Evolutionary conservation across 2,888 invertebrate genomes (phyloP).

Genomic region (Trachelus tabidus): DNA sequence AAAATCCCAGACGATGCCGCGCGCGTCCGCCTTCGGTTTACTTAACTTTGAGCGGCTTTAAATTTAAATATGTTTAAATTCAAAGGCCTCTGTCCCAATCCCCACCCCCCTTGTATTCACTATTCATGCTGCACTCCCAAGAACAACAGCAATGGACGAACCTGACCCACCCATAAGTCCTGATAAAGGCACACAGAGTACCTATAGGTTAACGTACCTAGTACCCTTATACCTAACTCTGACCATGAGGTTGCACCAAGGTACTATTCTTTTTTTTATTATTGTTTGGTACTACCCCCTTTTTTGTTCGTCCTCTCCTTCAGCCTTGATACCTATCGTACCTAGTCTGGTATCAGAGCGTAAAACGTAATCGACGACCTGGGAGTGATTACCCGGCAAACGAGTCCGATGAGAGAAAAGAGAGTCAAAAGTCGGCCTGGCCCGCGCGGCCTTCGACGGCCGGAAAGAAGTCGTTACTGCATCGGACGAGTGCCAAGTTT

Average conservation of each 20-base stretch:
- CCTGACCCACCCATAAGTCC: not conserved
- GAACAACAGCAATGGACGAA: not conserved
- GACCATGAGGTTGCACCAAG: not conserved
- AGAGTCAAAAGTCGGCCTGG: not conserved
- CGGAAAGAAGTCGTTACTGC: not conserved
- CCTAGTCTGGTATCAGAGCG: not conserved
- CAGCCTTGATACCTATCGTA: not conserved
- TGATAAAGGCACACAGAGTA: not conserved
- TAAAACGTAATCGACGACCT: not conserved
- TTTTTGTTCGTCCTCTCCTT: too few relatives aligned
- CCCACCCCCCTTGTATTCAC: not conserved
- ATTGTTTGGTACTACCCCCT: too few relatives aligned
- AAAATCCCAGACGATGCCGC: slow-evolving; percentile 25
- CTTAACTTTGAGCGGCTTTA: slow-evolving; percentile 1
- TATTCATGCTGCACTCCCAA: slow-evolving; percentile 1
- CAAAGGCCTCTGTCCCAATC: not conserved
- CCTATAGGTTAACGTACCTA: not conserved
- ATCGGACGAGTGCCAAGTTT: not conserved
- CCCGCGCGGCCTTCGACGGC: not conserved
- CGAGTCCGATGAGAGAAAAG: not conserved
- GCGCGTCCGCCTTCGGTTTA: not conserved
- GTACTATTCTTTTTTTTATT: not conserved
- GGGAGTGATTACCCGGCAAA: not conserved
- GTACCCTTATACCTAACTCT: not conserved
- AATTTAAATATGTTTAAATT: slow-evolving; percentile 8